These are phyloP conservation scores for Dicaeum eximium DNA, from an alignment of 2,113 vertebrate genomes.

Conservation along the genomic window DNA sequence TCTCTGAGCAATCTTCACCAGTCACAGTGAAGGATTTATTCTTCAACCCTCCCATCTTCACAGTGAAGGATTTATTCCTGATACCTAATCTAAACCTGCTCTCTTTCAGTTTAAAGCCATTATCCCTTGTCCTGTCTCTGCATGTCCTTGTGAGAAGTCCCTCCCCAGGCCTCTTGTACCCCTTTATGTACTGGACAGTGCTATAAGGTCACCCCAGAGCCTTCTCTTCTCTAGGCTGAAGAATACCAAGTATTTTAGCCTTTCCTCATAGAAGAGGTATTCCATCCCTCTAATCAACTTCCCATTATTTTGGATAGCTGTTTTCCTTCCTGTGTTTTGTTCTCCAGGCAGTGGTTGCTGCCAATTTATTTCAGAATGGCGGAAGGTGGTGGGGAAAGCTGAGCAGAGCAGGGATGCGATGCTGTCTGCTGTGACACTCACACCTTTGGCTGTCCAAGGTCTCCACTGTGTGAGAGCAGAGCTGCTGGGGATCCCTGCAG, in stretches of 20 bases:
- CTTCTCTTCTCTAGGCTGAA: neutral
- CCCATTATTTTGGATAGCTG: accelerated
- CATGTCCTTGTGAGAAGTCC: neutral
- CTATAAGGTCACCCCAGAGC: neutral
- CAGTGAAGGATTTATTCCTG: neutral
- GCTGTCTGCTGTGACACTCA: neutral
- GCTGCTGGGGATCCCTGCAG: neutral
- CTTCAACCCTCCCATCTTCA: neutral
- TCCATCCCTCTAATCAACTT: neutral
- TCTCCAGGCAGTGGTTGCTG: neutral
- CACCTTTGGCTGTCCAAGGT: neutral
- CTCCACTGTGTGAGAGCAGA: neutral
- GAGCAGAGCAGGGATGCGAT: accelerated
- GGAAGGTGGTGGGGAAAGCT: neutral
- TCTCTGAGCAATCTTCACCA: neutral
- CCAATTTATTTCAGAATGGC: neutral
- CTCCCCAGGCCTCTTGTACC: neutral
- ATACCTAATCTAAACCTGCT: neutral
- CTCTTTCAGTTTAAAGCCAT: neutral
- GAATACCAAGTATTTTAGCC: neutral
- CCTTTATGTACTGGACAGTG: neutral
- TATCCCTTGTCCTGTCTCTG: neutral
- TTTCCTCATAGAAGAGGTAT: neutral
- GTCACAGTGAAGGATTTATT: neutral
- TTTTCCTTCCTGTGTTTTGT: neutral